A percentile compares a stretch with the other conserved stretches of the same genome.
Evolutionary conservation across 2,797 vertebrate species (phyloP).

Genomic region (Gymnothorax javanicus): DNA sequence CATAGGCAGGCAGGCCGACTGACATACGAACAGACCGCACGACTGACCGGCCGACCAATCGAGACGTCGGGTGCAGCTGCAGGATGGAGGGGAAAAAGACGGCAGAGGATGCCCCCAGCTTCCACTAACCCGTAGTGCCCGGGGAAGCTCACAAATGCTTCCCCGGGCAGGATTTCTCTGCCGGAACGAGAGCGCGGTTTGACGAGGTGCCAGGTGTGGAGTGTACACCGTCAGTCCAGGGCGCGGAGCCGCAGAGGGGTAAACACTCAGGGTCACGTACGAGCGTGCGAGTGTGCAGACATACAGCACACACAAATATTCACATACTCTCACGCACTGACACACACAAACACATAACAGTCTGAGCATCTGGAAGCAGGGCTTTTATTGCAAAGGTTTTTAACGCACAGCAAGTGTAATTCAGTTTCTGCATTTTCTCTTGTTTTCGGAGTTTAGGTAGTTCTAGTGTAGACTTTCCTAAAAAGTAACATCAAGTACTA

Average conservation of each 20-base stretch:
- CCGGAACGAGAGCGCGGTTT: slow-evolving; percentile 23
- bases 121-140: background rate
- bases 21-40: too few relatives aligned
- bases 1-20: background rate
- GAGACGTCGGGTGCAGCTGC: background rate
- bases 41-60: background rate
- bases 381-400: background rate
- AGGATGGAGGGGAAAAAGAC: background rate
- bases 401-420: background rate
- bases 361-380: background rate
- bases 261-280: slow-evolving; percentile 16
- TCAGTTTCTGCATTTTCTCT: background rate
- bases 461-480: background rate
- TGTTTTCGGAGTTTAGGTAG: background rate
- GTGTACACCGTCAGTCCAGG: slow-evolving; percentile 28
- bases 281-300: background rate
- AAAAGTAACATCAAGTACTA: background rate
- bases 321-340: slow-evolving; percentile 27
- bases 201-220: slow-evolving; percentile 23
- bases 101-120: background rate
- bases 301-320: background rate
- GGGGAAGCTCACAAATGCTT: background rate
- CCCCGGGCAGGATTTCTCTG: background rate
- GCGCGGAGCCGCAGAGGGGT: slow-evolving; percentile 15
- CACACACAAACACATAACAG: slow-evolving; percentile 25